Percentiles rank a stretch among this genome's conserved stretches.
These are phyloP conservation scores for Melitaea athalia DNA, from an alignment of 2,888 invertebrate species.

Conservation along the genomic window DNA sequence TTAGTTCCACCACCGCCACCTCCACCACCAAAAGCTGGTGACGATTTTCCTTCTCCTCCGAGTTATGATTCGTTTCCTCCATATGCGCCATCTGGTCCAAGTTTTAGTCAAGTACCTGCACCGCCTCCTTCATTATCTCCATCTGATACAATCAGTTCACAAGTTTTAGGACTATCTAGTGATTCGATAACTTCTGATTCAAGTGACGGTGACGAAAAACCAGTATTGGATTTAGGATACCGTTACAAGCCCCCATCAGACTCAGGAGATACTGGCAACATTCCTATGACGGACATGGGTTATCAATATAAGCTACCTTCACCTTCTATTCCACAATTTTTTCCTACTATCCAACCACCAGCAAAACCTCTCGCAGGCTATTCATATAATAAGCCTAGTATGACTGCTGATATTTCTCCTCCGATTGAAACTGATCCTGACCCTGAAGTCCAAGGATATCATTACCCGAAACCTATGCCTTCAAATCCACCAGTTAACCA, in stretches of 20 bases:
- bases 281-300: constrained; percentile 51
- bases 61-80: constrained; percentile 75
- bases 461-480: constrained; percentile 59
- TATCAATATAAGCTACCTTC: constrained; percentile 66
- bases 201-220: constrained; percentile 48
- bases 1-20: constrained; percentile 70
- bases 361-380: constrained; percentile 63
- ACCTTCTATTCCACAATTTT: constrained; percentile 49
- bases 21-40: constrained; percentile 55
- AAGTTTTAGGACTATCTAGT: constrained; percentile 45
- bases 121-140: constrained; percentile 39
- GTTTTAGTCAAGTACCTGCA: constrained; percentile 34
- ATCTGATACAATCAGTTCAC: constrained; percentile 42
- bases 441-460: constrained; percentile 56
- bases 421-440: constrained; percentile 47
- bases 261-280: constrained; percentile 48
- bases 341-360: constrained; percentile 59
- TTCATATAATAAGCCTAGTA: constrained; percentile 67
- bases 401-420: constrained; percentile 48
- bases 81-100: constrained; percentile 52
- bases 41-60: constrained; percentile 64
- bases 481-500: constrained; percentile 42
- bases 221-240: constrained; percentile 59
- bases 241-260: constrained; percentile 59
- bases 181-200: constrained; percentile 48